phyloP scores from a whole-genome alignment of 53 echinoderm and acorn worm genomes.

The Arbacia lixula region DNA sequence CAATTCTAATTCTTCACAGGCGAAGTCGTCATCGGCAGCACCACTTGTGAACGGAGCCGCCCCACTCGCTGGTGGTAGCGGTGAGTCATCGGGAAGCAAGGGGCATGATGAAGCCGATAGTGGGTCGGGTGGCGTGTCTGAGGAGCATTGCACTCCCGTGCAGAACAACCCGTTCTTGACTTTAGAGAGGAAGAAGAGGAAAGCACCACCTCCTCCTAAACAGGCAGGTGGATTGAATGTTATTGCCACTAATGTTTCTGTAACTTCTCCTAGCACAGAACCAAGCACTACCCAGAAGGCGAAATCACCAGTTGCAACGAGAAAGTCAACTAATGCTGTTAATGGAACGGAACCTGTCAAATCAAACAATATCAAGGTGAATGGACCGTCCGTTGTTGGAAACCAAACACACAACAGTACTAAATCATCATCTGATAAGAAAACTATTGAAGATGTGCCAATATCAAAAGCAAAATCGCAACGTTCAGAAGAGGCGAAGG shows the following conservation, averaged over 20 bases:
- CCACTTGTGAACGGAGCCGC: constrained; percentile 35
- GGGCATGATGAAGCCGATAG: constrained; percentile 31
- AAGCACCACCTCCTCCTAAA: constrained; percentile 32
- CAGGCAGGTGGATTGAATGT: not conserved
- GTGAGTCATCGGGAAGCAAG: not conserved
- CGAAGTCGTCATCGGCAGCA: not conserved
- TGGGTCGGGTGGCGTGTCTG: constrained; percentile 76
- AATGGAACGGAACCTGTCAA: not conserved
- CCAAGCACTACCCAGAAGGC: not conserved
- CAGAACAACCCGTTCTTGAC: constrained; percentile 89
- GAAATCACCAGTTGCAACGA: not conserved
- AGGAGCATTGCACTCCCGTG: constrained; percentile 88
- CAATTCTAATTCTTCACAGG: constrained; percentile 10
- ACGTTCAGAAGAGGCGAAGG: too few species aligned
- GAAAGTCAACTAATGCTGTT: not conserved
- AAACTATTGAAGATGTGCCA: constrained; percentile 30
- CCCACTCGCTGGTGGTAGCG: not conserved
- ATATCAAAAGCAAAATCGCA: constrained; percentile 11
- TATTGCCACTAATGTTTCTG: constrained; percentile 35
- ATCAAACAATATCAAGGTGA: not conserved
- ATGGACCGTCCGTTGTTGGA: constrained; percentile 34
- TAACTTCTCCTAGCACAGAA: not conserved
- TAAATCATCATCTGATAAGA: constrained; percentile 16
- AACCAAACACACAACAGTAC: constrained; percentile 34
- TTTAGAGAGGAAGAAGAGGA: constrained; percentile 60